phyloP scores from a whole-genome alignment of 2,888 invertebrate species.

The Ischnura elegans region DNA sequence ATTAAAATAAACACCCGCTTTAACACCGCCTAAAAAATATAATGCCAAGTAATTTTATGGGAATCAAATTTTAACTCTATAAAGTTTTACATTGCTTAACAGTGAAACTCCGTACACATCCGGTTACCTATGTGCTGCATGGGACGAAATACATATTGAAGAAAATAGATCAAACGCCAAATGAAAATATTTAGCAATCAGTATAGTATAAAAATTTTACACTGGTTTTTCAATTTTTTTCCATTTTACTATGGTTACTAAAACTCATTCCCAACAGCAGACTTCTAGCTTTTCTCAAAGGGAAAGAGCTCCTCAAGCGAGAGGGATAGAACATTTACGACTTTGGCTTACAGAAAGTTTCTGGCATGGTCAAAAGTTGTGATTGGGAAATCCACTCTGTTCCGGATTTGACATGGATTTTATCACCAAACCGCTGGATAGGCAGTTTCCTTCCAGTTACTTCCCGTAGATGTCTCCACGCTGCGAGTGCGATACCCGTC shows the following conservation, averaged over 20 bases:
- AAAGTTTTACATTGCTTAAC: no score
- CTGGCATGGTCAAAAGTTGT: background rate
- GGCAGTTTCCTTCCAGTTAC: background rate
- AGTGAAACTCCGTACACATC: no score
- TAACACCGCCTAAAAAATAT: no score
- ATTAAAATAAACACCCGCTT: no score
- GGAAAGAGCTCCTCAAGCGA: background rate
- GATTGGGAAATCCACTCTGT: background rate
- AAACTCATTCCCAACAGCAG: background rate
- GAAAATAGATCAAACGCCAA: no score
- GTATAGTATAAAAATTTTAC: no score
- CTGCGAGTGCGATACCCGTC: background rate
- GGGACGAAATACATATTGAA: no score
- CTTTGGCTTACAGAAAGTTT: background rate
- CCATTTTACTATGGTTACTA: background rate
- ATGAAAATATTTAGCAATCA: no score
- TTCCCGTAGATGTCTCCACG: conserved; percentile 9
- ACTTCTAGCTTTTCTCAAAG: background rate
- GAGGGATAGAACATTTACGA: background rate
- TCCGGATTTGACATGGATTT: conserved; percentile 32
- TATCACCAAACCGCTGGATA: background rate
- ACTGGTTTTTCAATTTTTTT: no score
- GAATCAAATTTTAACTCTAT: no score
- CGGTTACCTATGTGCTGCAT: no score
- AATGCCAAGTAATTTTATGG: no score